phyloP scores from a whole-genome alignment of 2,888 invertebrate genomes.

The Melieria omissa region DNA sequence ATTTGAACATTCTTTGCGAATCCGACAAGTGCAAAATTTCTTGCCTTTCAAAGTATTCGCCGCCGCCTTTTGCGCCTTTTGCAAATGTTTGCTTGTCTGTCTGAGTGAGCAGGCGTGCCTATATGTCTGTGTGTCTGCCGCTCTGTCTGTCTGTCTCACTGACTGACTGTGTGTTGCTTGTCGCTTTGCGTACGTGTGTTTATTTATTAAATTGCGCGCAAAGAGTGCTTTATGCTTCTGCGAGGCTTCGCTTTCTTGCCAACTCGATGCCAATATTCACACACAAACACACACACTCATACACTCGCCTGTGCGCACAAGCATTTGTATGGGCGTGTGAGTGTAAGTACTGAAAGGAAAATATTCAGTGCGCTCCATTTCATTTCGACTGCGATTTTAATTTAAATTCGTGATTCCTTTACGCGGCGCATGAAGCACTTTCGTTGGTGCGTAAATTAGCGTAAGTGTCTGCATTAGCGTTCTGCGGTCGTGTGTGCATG shows the following conservation, averaged over 20 bases:
- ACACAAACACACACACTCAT: not conserved
- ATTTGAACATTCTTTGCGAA: too few species aligned
- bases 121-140: slow-evolving; percentile 1
- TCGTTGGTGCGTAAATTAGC: too few species aligned
- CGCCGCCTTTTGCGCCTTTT: too few species aligned
- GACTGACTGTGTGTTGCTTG: not conserved
- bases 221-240: not conserved
- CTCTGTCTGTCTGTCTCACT: not conserved
- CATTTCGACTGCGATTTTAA: too few species aligned
- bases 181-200: not conserved
- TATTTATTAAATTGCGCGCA: not conserved
- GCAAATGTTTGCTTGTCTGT: too few species aligned
- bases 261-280: not conserved
- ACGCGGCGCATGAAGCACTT: too few species aligned
- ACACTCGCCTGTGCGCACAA: not conserved
- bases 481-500: too few species aligned
- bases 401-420: too few species aligned
- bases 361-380: not conserved
- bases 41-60: too few species aligned
- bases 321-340: not conserved
- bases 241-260: too few species aligned
- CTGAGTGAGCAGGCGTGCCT: not conserved
- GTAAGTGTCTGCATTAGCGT: too few species aligned
- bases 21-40: too few species aligned
- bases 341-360: not conserved